phyloP scores from a whole-genome alignment of 1,140 invertebrate genomes.

The Dendroctonus valens region DNA sequence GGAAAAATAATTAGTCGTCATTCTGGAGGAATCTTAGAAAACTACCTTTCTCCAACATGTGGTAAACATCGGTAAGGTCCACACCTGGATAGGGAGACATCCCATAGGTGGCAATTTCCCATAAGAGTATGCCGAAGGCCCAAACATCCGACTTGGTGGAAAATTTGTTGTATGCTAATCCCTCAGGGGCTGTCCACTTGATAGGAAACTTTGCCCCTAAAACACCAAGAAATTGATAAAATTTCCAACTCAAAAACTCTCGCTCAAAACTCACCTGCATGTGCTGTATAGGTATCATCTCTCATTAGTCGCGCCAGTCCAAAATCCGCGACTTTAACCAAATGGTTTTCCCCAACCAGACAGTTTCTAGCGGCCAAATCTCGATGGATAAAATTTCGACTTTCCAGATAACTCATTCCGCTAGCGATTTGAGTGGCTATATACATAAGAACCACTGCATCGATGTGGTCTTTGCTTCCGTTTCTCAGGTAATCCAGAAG shows the following conservation, averaged over 20 bases:
- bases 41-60: conserved; percentile 86
- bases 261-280: conserved; percentile 80
- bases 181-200: conserved; percentile 99
- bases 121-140: conserved; percentile 97
- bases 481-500: conserved; percentile 93
- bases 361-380: conserved; percentile 98
- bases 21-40: conserved; percentile 3
- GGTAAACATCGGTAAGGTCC: conserved; percentile 97
- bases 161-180: conserved; percentile 98
- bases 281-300: conserved; percentile 96
- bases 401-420: conserved; percentile 98
- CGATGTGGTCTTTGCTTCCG: conserved; percentile 84
- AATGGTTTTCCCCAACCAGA: conserved; percentile 93
- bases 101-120: conserved; percentile 99
- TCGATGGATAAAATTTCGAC: conserved; percentile 94
- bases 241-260: too few species aligned
- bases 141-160: conserved; percentile 96
- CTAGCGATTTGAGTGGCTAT: conserved; percentile 99
- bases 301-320: conserved; percentile 96
- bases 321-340: conserved; percentile 97
- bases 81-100: conserved; percentile 99
- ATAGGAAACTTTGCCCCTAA: conserved; percentile 92
- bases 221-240: too few species aligned
- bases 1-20: too few species aligned
- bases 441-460: conserved; percentile 95